A percentile compares a stretch with the other conserved stretches of the same genome.
phyloP scores from a whole-genome alignment of 2,797 vertebrate species.

The Neostethus bicornis region DNA sequence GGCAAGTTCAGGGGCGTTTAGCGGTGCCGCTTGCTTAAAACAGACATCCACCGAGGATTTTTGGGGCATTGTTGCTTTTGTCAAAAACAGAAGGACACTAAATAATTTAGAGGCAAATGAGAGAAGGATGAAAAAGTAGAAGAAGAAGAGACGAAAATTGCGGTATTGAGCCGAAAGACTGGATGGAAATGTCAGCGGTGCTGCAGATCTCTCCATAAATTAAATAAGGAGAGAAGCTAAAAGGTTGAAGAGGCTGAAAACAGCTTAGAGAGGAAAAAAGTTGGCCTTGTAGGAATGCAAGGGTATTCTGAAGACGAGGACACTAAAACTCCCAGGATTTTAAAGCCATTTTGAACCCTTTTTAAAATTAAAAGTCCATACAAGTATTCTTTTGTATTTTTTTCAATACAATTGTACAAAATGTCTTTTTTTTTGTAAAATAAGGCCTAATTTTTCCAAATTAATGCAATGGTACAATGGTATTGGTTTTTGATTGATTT shows the following conservation, averaged over 20 bases:
- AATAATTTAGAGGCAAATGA: neutral
- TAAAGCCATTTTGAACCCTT: neutral
- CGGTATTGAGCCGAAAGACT: constrained; percentile 17
- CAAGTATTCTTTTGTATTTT: too few species aligned
- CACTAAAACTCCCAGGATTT: neutral
- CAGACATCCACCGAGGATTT: constrained; percentile 34
- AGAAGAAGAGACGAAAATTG: constrained; percentile 6
- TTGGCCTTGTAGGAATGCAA: neutral
- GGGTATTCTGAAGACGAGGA: constrained; percentile 5
- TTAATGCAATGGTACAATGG: too few species aligned
- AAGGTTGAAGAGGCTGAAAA: constrained; percentile 63
- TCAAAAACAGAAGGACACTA: constrained; percentile 6
- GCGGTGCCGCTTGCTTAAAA: constrained; percentile 22
- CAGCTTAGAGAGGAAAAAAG: constrained; percentile 21
- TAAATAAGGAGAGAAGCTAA: constrained; percentile 59
- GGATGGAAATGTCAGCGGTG: constrained; percentile 61
- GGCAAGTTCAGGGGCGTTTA: constrained; percentile 55
- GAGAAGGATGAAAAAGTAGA: neutral
- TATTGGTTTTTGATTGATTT: too few species aligned
- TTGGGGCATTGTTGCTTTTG: constrained; percentile 19
- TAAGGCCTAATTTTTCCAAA: too few species aligned
- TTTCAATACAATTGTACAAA: too few species aligned
- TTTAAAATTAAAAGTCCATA: too few species aligned
- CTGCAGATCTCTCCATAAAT: constrained; percentile 56
- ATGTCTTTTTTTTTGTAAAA: too few species aligned